Evolutionary conservation across 1,140 invertebrate species (phyloP).

Genomic region (Pogonognathellus flavescens): DNA sequence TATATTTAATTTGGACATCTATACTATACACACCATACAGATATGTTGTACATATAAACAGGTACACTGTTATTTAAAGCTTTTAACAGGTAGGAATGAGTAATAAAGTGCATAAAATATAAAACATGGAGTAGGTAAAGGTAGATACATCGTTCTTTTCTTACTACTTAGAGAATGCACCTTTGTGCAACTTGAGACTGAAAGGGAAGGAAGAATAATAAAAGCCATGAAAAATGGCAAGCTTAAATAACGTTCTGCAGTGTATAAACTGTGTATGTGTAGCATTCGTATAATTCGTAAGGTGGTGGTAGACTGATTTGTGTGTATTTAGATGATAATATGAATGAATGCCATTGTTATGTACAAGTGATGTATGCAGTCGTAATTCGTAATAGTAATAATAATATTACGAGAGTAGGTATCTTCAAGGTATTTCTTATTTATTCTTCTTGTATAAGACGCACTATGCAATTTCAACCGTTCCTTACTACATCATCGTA

Average conservation of each 20-base stretch:
- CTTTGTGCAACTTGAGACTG: not conserved
- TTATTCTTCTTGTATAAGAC: not conserved
- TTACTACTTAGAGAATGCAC: too few species aligned
- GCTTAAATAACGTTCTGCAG: conserved; percentile 13
- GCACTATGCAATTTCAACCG: conserved; percentile 2
- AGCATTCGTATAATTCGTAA: not conserved
- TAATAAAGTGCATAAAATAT: too few species aligned
- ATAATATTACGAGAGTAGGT: not conserved
- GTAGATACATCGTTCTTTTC: too few species aligned
- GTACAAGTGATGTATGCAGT: not conserved
- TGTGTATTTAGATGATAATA: not conserved
- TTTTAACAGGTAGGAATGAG: too few species aligned
- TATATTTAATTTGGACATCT: too few species aligned
- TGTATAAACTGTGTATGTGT: not conserved
- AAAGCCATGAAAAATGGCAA: conserved; percentile 33
- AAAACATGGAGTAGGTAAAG: too few species aligned
- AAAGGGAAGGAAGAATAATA: conserved; percentile 28
- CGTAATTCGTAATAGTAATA: too few species aligned
- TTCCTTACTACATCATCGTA: not conserved
- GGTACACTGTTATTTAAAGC: too few species aligned
- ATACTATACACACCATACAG: too few species aligned
- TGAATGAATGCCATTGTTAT: not conserved
- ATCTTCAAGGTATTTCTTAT: conserved; percentile 41
- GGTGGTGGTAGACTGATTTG: not conserved
- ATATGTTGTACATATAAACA: too few species aligned